phyloP scores from a whole-genome alignment of 2,888 invertebrate species.

The Cheilosia soror region DNA sequence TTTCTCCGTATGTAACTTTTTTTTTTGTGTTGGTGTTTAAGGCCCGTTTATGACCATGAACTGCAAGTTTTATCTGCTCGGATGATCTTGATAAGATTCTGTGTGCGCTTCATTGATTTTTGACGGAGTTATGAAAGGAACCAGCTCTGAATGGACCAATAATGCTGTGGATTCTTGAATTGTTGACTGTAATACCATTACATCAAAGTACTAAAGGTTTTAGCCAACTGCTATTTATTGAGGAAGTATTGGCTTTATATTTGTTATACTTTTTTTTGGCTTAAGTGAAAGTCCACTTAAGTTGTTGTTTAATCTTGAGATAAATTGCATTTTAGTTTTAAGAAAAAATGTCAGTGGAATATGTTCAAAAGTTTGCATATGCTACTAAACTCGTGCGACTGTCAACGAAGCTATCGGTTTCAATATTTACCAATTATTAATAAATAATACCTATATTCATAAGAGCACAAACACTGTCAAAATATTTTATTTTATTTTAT shows the following conservation, averaged over 20 bases:
- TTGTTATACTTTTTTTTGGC: no score
- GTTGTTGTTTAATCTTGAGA: no score
- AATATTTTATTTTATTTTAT: no score
- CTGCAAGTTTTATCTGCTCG: conserved; percentile 43
- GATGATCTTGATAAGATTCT: conserved; percentile 60
- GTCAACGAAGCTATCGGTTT: no score
- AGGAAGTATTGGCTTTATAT: not conserved
- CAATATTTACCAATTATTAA: no score
- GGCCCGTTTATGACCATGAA: conserved; percentile 56
- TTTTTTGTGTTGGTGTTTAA: conserved; percentile 20
- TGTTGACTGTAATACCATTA: not conserved
- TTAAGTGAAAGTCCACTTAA: no score
- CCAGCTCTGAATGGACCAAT: conserved; percentile 49
- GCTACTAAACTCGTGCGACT: no score
- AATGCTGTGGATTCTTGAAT: not conserved
- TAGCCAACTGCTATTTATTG: not conserved
- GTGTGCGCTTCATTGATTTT: conserved; percentile 68
- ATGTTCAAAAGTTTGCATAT: no score
- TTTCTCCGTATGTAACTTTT: conserved; percentile 12
- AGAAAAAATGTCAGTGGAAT: no score
- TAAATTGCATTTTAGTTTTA: no score
- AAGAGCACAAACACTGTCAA: no score
- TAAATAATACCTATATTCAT: no score
- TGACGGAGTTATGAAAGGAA: conserved; percentile 65
- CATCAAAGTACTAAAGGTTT: conserved; percentile 9